Evolutionary conservation across 1,140 invertebrate genomes (phyloP).

Genomic region (Drosophila lacteicornis): DNA sequence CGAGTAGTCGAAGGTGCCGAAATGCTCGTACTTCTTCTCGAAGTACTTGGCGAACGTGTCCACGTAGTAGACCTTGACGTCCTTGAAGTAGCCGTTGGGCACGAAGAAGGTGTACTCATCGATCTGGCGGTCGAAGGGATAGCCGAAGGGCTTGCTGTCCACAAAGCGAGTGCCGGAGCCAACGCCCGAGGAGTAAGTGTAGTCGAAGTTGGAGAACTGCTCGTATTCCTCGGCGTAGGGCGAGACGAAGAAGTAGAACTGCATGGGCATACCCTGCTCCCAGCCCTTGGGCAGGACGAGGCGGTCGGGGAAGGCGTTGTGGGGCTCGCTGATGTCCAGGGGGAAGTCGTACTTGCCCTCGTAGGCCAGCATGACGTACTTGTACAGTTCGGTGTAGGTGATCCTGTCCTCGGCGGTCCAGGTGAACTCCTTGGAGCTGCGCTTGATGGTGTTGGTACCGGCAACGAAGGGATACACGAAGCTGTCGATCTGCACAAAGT

Average conservation of each 20-base stretch:
- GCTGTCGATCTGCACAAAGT: constrained; percentile 90
- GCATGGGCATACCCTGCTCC: constrained; percentile 87
- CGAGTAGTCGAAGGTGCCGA: constrained; percentile 70
- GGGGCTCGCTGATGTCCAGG: constrained; percentile 85
- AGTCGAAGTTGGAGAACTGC: constrained; percentile 67
- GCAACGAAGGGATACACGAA: constrained; percentile 88
- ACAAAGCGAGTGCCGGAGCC: constrained; percentile 73
- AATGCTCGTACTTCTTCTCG: constrained; percentile 67
- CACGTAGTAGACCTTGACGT: constrained; percentile 84
- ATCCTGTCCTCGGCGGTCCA: constrained; percentile 88
- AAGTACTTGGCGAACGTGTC: constrained; percentile 85
- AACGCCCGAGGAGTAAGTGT: constrained; percentile 66
- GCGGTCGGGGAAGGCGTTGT: constrained; percentile 87
- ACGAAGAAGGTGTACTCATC: constrained; percentile 82
- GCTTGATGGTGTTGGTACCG: constrained; percentile 89
- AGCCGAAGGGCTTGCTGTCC: constrained; percentile 78
- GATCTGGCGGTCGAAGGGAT: constrained; percentile 85
- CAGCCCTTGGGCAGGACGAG: constrained; percentile 87
- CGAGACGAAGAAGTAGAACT: constrained; percentile 87
- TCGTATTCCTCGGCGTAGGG: constrained; percentile 76
- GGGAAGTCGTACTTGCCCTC: constrained; percentile 85
- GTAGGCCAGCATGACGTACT: constrained; percentile 86
- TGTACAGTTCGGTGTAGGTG: constrained; percentile 87
- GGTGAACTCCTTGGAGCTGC: constrained; percentile 89
- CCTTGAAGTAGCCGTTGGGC: constrained; percentile 83